Evolutionary conservation across 2,113 vertebrate genomes (phyloP).

Genomic region (Aramus guarauna): DNA sequence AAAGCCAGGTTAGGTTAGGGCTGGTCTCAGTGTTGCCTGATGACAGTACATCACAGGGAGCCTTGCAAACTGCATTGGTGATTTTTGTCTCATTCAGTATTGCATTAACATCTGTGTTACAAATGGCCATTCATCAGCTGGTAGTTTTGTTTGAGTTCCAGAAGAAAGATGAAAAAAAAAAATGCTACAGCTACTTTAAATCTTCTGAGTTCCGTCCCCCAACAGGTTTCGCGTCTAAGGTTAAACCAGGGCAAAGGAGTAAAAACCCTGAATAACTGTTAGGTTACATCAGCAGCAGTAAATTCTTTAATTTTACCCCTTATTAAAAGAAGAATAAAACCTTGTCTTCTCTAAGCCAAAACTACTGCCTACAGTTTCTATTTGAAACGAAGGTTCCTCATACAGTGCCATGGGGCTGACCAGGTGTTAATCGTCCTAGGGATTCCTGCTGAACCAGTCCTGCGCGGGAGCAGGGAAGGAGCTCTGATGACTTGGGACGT

Average conservation of each 20-base stretch:
- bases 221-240: neutral
- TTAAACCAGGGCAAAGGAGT: neutral
- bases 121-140: neutral
- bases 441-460: constrained; percentile 16
- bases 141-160: neutral
- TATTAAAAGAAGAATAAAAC: neutral
- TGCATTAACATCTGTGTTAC: constrained; percentile 19
- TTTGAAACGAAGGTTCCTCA: neutral
- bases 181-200: neutral
- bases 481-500: neutral
- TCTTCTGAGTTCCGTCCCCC: neutral
- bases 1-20: neutral
- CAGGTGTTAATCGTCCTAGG: neutral
- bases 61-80: neutral
- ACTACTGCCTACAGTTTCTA: neutral
- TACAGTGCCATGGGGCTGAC: neutral
- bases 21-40: neutral
- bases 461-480: neutral
- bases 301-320: neutral
- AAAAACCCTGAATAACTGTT: neutral
- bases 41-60: neutral
- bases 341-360: neutral
- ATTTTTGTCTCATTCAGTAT: constrained; percentile 8
- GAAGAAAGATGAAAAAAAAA: neutral
- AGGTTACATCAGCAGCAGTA: neutral